Evolutionary conservation across 1,140 invertebrate species (phyloP), one percentile per base, ranked within the genome.

Genomic region (Artemia franciscana): DNA sequence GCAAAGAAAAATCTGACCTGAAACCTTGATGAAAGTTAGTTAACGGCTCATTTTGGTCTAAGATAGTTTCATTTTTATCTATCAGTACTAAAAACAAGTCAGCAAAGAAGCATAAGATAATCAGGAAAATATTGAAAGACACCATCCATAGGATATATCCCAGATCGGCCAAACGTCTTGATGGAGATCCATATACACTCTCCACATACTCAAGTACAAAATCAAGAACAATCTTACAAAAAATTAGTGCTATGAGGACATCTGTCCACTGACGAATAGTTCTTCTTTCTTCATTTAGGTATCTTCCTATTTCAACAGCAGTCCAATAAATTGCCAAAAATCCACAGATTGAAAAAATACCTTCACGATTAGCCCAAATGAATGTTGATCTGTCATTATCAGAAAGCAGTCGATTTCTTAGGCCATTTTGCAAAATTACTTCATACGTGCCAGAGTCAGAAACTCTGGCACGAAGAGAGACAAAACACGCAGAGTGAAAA

Each of bases 311-410:
- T 66, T 80, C 77, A 27, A 85, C 78, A 57, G 82, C 81, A 67
- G 82, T 75, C 60, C 92, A 76, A 71, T 91, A 94, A 1, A 96
- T 71, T 3, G 82, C 79, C 12, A 91, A 71, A 72, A 91, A 95
- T 2, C 92, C 92, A 2, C 84, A 73, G 26, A 82, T 75, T 0
- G 91, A 92, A 27, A 82, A 78, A 39, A 96, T 75, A 0, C 92
- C 92, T 77, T 96, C 92, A 66, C 88, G 79, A 73, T 97, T 97
- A 0, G 89, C 84, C 63, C 80, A 75, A 0, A 94, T 56, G 59
- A 92, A 78, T 67, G 78, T 79, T 24, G 73, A 70, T 59, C 81
- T 73, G 0, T 73, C 71, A 9, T 71, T 68, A 51, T 79, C 73
- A 63, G 78, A 76, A 57, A 92, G 77, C 12, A 94, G 80, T 78